These are phyloP conservation scores for Cirrhinus mrigala DNA, from an alignment of 2,797 vertebrate genomes.

Conservation along the genomic window DNA sequence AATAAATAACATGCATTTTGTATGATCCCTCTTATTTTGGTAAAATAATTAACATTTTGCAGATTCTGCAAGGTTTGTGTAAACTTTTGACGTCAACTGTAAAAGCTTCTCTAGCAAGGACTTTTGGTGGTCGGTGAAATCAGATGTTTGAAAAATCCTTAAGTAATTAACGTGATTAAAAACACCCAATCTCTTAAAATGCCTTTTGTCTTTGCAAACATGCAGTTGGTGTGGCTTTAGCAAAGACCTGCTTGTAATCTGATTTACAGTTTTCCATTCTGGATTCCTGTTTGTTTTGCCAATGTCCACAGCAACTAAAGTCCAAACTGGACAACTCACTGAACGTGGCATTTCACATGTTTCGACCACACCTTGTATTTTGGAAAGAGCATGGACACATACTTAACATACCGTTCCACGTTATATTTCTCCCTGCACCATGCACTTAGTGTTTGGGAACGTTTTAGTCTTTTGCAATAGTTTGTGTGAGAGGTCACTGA, in stretches of 20 bases:
- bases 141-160: background rate
- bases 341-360: background rate
- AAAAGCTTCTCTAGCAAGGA: background rate
- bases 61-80: no score
- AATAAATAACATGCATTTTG: no score
- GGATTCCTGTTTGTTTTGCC: background rate
- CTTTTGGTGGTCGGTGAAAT: background rate
- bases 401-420: slow-evolving; percentile 7
- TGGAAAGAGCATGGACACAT: background rate
- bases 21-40: no score
- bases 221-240: background rate
- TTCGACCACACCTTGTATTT: background rate
- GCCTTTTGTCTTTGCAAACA: background rate
- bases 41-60: no score
- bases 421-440: slow-evolving; percentile 10
- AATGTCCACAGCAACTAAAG: background rate
- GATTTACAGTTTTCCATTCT: background rate
- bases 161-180: slow-evolving; percentile 6
- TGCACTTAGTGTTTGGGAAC: slow-evolving; percentile 1
- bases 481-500: slow-evolving; percentile 31
- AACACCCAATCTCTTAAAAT: background rate
- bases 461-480: slow-evolving; percentile 22
- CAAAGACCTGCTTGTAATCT: background rate
- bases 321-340: background rate
- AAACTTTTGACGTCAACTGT: no score